Conservation (phyloP, 2,888 invertebrate genomes). For the Tiphia femorata region DNA sequence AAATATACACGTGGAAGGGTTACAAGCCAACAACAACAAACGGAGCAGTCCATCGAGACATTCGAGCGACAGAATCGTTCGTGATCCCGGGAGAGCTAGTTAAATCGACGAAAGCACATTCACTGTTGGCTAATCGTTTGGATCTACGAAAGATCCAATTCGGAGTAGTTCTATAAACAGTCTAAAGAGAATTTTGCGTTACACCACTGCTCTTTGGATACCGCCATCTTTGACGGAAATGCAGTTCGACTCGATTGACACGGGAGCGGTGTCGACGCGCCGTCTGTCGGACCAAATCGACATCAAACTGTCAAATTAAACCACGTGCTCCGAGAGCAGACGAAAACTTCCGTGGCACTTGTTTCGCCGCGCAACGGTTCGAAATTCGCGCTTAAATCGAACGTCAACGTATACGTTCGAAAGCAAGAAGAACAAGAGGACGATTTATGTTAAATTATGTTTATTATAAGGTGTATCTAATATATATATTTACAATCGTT, state of each 20-base stretch:
- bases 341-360: background rate
- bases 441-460: conserved; percentile 57
- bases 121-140: background rate
- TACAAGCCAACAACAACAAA: no score
- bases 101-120: background rate
- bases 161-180: conserved; percentile 27
- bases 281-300: conserved; percentile 16
- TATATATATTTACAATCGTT: conserved; percentile 62
- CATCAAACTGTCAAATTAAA: conserved; percentile 44
- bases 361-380: background rate
- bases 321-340: background rate
- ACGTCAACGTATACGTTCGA: no score
- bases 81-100: conserved; percentile 19
- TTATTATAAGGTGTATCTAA: conserved; percentile 62
- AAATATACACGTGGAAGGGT: conserved; percentile 37
- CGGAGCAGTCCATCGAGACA: background rate
- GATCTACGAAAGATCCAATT: background rate
- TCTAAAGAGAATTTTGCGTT: conserved; percentile 28
- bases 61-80: conserved; percentile 1
- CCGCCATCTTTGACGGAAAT: conserved; percentile 38
- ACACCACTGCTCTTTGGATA: conserved; percentile 15
- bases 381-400: background rate
- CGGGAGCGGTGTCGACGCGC: conserved; percentile 18
- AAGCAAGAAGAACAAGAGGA: background rate
- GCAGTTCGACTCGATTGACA: conserved; percentile 22